A percentile compares a stretch with the other conserved stretches of the same genome.
These are phyloP conservation scores for Dioctria linearis DNA, from an alignment of 2,888 invertebrate genomes.

Conservation along the genomic window DNA sequence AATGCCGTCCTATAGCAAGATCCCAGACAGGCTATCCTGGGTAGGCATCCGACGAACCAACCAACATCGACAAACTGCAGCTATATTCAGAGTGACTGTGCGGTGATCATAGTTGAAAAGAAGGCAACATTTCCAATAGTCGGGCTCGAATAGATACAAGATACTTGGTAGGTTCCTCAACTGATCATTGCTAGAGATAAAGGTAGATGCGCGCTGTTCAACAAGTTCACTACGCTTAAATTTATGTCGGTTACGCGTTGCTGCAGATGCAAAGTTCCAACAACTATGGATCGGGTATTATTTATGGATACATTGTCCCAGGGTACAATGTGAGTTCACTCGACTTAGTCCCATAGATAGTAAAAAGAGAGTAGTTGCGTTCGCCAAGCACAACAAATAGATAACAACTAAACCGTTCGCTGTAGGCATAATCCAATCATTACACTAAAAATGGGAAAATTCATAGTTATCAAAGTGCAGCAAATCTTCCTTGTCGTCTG, in stretches of 20 bases:
- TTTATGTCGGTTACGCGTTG: slow-evolving; percentile 35
- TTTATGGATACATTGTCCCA: slow-evolving; percentile 48
- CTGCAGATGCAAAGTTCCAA: slow-evolving; percentile 18
- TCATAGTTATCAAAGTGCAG: neutral
- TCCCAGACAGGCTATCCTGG: neutral
- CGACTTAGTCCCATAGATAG: slow-evolving; percentile 1
- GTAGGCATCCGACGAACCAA: neutral
- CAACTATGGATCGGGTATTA: slow-evolving; percentile 46
- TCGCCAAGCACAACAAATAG: no score
- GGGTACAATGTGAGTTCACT: slow-evolving; percentile 37
- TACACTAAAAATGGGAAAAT: slow-evolving; percentile 2
- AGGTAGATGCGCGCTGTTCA: slow-evolving; percentile 49
- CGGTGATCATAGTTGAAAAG: slow-evolving; percentile 14
- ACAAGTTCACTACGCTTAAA: slow-evolving; percentile 48
- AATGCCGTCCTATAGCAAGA: neutral
- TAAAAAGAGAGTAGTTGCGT: neutral
- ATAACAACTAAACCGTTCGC: neutral
- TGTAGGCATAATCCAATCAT: neutral
- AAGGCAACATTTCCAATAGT: slow-evolving; percentile 28
- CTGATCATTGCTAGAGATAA: slow-evolving; percentile 38
- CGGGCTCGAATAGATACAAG: neutral
- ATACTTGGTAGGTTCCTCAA: slow-evolving; percentile 20
- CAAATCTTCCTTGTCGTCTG: neutral
- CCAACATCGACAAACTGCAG: neutral
- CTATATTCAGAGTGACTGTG: slow-evolving; percentile 14